Percentiles rank a stretch among this genome's conserved stretches.
These are phyloP conservation scores for Circaetus cinerascens DNA, from an alignment of 2,113 vertebrate genomes.

Conservation along the genomic window DNA sequence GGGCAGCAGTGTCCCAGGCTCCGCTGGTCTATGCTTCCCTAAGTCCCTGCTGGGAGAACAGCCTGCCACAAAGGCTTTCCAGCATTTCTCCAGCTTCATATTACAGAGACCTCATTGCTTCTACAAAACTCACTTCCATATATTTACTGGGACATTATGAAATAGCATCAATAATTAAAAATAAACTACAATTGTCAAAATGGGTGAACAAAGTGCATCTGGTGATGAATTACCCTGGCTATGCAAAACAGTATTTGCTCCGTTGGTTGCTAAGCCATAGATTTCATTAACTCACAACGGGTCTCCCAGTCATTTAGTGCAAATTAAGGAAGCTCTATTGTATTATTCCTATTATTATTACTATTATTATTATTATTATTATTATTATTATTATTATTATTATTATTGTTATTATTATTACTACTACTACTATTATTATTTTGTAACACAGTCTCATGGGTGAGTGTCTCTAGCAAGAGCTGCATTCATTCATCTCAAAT, in stretches of 20 bases:
- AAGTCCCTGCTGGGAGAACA: neutral
- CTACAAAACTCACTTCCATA: neutral
- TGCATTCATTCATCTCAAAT: neutral
- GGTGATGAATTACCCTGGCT: neutral
- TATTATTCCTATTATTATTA: neutral
- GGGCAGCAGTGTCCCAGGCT: neutral
- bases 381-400: neutral
- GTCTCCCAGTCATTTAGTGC: neutral
- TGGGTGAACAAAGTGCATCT: neutral
- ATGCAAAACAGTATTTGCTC: neutral
- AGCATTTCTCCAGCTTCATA: neutral
- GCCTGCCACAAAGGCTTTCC: neutral
- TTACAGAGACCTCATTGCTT: neutral
- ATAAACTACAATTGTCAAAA: neutral
- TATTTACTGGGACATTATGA: neutral
- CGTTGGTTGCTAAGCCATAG: neutral
- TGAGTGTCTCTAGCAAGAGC: rapidly evolving
- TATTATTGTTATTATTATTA: neutral
- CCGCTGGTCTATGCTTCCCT: rapidly evolving
- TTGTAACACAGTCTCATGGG: neutral
- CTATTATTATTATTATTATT: no score
- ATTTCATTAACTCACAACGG: neutral
- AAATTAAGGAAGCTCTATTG: neutral
- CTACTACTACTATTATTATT: neutral
- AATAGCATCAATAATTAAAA: constrained; percentile 28